A percentile compares a stretch with the other conserved stretches of the same genome.
These are phyloP conservation scores for Scarus forsteni DNA, from an alignment of 2,797 vertebrate species.

Conservation along the genomic window DNA sequence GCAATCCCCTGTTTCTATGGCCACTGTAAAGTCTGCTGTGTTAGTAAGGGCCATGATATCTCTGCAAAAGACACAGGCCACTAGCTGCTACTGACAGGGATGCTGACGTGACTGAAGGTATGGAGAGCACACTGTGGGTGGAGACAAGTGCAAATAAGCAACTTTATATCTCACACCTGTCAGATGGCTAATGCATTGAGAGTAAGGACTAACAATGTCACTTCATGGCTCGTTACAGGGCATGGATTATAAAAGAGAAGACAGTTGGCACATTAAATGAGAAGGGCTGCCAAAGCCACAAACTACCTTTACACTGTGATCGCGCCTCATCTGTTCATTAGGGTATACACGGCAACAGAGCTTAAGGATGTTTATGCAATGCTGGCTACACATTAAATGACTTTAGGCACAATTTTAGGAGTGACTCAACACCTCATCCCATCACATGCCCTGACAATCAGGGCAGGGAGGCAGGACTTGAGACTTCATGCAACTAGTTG, in stretches of 20 bases:
- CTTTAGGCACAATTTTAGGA: too few species aligned
- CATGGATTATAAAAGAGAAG: neutral
- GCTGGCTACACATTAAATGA: neutral
- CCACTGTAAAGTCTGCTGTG: constrained; percentile 76
- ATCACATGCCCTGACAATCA: too few species aligned
- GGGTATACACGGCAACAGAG: neutral
- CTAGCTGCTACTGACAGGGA: constrained; percentile 36
- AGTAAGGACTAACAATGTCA: neutral
- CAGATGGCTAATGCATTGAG: neutral
- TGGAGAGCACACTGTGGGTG: constrained; percentile 31
- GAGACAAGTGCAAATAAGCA: constrained; percentile 25
- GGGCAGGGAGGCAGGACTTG: too few species aligned
- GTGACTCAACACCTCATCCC: too few species aligned
- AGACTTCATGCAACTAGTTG: too few species aligned
- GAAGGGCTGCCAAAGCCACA: neutral
- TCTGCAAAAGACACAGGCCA: constrained; percentile 53
- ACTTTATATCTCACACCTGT: constrained; percentile 39
- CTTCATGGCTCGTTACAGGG: neutral
- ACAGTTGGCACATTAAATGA: neutral
- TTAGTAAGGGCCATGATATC: constrained; percentile 62
- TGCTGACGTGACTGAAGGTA: constrained; percentile 48
- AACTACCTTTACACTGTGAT: constrained; percentile 1
- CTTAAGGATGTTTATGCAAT: neutral
- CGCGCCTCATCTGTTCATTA: neutral
- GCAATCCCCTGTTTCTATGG: constrained; percentile 82